These are phyloP conservation scores for Menura novaehollandiae DNA, from an alignment of 2,113 vertebrate species.

Conservation along the genomic window DNA sequence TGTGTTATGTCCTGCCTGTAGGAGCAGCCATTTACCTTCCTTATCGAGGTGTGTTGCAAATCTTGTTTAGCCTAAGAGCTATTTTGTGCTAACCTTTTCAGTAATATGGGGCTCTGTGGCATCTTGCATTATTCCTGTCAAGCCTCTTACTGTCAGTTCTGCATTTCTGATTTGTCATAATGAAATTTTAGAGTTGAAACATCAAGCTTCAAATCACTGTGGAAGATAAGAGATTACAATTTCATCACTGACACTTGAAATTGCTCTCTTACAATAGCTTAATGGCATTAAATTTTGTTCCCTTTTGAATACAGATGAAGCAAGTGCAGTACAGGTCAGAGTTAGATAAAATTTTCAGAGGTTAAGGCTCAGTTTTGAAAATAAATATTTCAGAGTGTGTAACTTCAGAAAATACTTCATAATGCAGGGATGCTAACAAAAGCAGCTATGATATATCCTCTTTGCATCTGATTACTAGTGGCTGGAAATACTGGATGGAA, in stretches of 20 bases:
- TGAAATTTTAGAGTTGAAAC: background rate
- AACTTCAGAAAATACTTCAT: background rate
- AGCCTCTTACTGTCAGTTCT: background rate
- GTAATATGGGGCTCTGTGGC: background rate
- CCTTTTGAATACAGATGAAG: background rate
- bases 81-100: background rate
- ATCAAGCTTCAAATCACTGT: background rate
- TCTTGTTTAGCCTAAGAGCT: background rate
- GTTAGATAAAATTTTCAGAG: background rate
- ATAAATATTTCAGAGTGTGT: background rate
- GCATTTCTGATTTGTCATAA: background rate
- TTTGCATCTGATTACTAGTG: background rate
- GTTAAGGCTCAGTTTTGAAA: background rate
- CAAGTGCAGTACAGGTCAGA: background rate
- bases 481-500: background rate
- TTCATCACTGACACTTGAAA: background rate
- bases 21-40: background rate
- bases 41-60: background rate
- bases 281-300: background rate
- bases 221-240: background rate
- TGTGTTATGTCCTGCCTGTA: background rate
- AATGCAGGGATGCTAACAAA: background rate
- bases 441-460: background rate
- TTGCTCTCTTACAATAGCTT: background rate
- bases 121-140: background rate